Evolutionary conservation across 2,888 invertebrate genomes (phyloP), one percentile per base, ranked within the genome.

Genomic region (Colletes collaris): DNA sequence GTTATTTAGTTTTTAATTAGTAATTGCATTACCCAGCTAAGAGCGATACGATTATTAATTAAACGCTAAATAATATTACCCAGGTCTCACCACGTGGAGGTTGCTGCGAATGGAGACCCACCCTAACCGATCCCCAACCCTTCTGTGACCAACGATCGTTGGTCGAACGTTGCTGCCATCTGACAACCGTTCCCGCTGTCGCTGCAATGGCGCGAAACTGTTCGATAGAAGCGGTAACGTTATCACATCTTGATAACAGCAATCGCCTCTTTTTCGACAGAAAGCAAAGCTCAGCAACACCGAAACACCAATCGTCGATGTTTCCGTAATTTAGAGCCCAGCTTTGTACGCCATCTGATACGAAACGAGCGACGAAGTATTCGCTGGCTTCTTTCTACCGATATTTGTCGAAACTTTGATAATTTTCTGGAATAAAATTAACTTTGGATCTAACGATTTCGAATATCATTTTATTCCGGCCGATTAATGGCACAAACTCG

Each of bases 211-310:
- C 56, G 60, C 40, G 58, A 65, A 56, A 76, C 67, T n/a, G n/a
- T 65, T 68, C 74, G 75, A 75, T 59, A 5, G 16, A 3, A 53
- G n/a, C 11, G 37, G 2, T 19, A 8, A 1, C 37, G 5, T 78
- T 78, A 75, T 75, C 78, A 1, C 27, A 6, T 8, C 2, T 10
- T 19, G 78, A 70, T 78, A 78, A 75, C 4, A 65, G 56, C 60
- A 66, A 4, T 65, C 35, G 27, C 76, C 19, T 2, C 52, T 27
- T 44, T 65, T 40, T 65, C 76, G 11, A 66, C 55, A 3, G 46
- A 2, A 40, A 50, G 56, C 46, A 64, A 11, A 4, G 16, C 27
- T 11, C 7, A 10, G 6, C 16, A 73, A 16, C 53, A 59, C 37
- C 40, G 11, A 10, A 65, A 60, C 10, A 16, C 11, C 0, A 16